phyloP scores from a whole-genome alignment of 2,888 invertebrate species.

The Parasteatoda lunata region DNA sequence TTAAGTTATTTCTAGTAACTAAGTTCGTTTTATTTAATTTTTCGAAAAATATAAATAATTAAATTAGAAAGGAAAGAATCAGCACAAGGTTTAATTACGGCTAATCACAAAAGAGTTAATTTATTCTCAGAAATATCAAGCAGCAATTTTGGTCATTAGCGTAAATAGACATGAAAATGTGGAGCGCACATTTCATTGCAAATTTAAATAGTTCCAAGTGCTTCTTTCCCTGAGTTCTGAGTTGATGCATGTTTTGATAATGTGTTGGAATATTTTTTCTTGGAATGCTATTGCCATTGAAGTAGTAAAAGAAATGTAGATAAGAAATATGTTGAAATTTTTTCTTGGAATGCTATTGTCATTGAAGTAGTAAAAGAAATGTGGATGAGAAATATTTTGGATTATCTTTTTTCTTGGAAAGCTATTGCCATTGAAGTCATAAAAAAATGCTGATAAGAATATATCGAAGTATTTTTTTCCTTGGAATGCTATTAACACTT shows the following conservation, averaged over 20 bases:
- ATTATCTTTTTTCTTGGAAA: slow-evolving; percentile 16
- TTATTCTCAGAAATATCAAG: slow-evolving; percentile 17
- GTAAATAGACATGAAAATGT: too few relatives aligned
- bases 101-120: slow-evolving; percentile 44
- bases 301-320: background rate
- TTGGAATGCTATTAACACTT: slow-evolving; percentile 20
- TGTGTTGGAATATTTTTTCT: slow-evolving; percentile 33
- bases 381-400: slow-evolving; percentile 6
- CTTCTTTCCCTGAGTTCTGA: slow-evolving; percentile 66
- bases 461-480: slow-evolving; percentile 3
- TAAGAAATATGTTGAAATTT: slow-evolving; percentile 25
- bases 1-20: too few relatives aligned
- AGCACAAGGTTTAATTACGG: slow-evolving; percentile 54
- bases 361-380: background rate
- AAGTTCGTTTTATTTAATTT: too few relatives aligned
- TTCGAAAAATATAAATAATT: too few relatives aligned
- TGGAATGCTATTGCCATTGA: slow-evolving; percentile 24
- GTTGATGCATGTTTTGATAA: slow-evolving; percentile 20
- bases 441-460: too few relatives aligned
- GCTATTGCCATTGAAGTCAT: slow-evolving; percentile 14
- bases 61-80: slow-evolving; percentile 47
- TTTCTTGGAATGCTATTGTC: slow-evolving; percentile 23
- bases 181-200: too few relatives aligned
- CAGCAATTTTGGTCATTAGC: slow-evolving; percentile 55
- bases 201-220: slow-evolving; percentile 46